phyloP scores from a whole-genome alignment of 2,888 invertebrate species.

The Leptinotarsa tumamoca region DNA sequence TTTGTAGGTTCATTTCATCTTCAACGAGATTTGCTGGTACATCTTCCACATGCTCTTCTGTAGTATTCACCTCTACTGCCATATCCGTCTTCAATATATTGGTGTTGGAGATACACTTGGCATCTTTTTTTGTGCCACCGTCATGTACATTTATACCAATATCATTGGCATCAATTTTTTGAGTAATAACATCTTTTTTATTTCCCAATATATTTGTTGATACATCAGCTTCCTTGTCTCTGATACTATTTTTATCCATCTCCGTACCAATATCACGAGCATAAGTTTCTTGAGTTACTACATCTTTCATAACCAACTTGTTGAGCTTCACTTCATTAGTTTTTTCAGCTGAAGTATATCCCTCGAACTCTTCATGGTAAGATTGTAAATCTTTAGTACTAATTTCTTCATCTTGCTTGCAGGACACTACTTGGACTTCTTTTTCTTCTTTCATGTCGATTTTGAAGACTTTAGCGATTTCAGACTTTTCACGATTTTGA shows the following conservation, averaged over 20 bases:
- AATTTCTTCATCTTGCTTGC: neutral
- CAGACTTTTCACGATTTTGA: conserved; percentile 9
- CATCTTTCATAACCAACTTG: neutral
- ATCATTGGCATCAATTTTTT: conserved; percentile 7
- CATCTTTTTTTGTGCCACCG: neutral
- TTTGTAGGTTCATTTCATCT: too few species aligned
- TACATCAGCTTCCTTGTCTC: neutral
- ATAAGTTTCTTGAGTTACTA: conserved; percentile 2
- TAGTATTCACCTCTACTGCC: neutral
- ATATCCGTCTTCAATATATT: neutral
- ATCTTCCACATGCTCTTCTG: neutral
- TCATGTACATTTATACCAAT: neutral
- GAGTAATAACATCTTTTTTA: neutral
- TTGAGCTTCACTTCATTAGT: neutral
- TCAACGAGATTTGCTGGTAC: too few species aligned
- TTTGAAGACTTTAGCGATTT: neutral
- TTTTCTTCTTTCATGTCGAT: conserved; percentile 5
- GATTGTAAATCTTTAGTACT: conserved; percentile 1
- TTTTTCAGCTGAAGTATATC: neutral
- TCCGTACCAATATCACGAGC: conserved; percentile 19
- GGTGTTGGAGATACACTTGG: neutral
- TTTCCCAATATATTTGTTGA: neutral
- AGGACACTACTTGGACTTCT: neutral
- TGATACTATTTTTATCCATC: neutral
- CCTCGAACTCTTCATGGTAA: neutral